Base-by-base conservation (phyloP, 2,888 invertebrate species). In the Rhamphomyia laevipes region DNA sequence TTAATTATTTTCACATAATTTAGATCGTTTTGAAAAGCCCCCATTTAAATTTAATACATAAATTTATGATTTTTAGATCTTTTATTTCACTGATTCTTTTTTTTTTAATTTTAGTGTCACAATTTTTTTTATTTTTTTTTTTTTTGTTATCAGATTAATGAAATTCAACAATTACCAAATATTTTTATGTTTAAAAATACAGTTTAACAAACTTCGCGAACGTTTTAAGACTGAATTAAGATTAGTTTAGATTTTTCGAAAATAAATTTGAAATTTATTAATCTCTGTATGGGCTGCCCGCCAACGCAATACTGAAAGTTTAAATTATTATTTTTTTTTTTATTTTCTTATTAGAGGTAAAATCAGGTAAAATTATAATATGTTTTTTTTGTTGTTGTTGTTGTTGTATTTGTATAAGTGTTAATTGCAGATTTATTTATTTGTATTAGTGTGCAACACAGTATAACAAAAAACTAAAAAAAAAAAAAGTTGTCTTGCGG, bases 291-390 rank as follows among this genome's bases (percentile, higher is more conserved):
- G 50, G 51, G 53, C 48, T 53, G 53, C 55, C 53, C 55, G 53
- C 53, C 55, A 55, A 55, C 55, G 53, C 53, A 50, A 52, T 46
- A 55, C 55, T 55, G 48, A 53, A 53, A 51, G 42, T 44, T 46
- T 13, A 35, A 35, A 35, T n/a, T 5, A 35, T n/a, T n/a, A 7
- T 27, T 35, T 35, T 35, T 35, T n/a, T 35, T 35, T n/a, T 35
- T 13, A 35, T 13, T 13, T 30, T 6, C 30, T n/a, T n/a, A n/a
- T 30, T 11, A 30, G 30, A 30, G 6, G 6, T 30, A n/a, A 35
- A 35, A n/a, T n/a, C n/a, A 5, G n/a, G 12, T n/a, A 35, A n/a
- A 35, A n/a, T 35, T 35, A n/a, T n/a, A 35, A n/a, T n/a, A 35
- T 3, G 12, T 35, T 13, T 35, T 13, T 35, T 35, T 35, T 13